phyloP scores from a whole-genome alignment of 2,888 invertebrate genomes.

The Rhaphigaster nebulosa region DNA sequence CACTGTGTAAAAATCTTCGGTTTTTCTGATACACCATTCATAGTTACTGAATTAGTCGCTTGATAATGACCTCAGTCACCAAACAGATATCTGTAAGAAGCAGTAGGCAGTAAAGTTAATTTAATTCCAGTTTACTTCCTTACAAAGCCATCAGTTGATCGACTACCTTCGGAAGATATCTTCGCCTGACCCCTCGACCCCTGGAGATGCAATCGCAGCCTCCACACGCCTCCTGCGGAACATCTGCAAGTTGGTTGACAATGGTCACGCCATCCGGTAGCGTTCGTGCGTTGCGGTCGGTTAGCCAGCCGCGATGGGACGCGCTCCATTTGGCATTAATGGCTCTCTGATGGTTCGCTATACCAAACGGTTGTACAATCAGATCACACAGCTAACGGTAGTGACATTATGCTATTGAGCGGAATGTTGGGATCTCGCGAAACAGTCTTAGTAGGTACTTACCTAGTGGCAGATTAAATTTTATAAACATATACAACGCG shows the following conservation, averaged over 20 bases:
- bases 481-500: too few species aligned
- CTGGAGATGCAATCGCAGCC: background rate
- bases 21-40: too few species aligned
- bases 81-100: too few species aligned
- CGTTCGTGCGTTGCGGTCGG: background rate
- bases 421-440: background rate
- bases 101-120: too few species aligned
- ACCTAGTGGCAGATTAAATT: background rate
- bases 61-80: too few species aligned
- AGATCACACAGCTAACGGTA: background rate
- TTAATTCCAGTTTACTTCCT: background rate
- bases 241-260: constrained; percentile 11
- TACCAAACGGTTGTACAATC: background rate
- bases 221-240: background rate
- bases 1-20: too few species aligned
- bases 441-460: background rate
- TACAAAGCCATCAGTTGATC: background rate
- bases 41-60: too few species aligned
- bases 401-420: background rate
- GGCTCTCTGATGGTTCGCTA: background rate
- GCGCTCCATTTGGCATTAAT: background rate
- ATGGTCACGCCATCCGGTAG: constrained; percentile 27
- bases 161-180: background rate
- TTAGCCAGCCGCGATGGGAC: background rate
- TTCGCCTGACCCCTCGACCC: background rate